Evolutionary conservation across 2,888 invertebrate genomes (phyloP).

Genomic region (Reticulitermes lucifugus): DNA sequence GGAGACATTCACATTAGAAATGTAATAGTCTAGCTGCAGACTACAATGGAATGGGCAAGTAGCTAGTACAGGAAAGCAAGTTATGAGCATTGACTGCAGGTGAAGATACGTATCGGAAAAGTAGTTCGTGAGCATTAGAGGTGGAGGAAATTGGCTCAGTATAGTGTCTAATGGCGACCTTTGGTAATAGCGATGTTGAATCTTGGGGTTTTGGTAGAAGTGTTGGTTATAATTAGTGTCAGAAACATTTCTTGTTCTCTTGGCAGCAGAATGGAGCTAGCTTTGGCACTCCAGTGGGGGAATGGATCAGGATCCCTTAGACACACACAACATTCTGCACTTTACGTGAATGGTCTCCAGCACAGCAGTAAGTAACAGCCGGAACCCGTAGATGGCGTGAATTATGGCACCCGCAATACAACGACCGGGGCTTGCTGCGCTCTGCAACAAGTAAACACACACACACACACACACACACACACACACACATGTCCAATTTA

Average conservation of each 20-base stretch:
- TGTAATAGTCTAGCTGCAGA: too few species aligned
- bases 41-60: too few species aligned
- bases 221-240: background rate
- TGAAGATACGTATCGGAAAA: too few species aligned
- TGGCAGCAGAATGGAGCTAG: background rate
- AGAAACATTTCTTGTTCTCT: background rate
- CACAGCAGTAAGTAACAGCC: conserved; percentile 53
- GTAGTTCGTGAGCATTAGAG: too few species aligned
- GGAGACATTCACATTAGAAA: too few species aligned
- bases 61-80: too few species aligned
- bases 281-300: background rate
- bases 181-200: too few species aligned
- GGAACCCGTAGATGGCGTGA: conserved; percentile 50
- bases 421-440: conserved; percentile 16
- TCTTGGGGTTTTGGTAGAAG: too few species aligned
- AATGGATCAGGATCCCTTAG: background rate
- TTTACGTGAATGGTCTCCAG: conserved; percentile 52
- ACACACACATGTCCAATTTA: background rate
- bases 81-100: too few species aligned
- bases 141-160: too few species aligned
- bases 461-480: too few species aligned
- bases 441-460: background rate
- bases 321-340: conserved; percentile 53
- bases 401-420: conserved; percentile 18
- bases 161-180: too few species aligned